Conservation (phyloP, 2,797 vertebrate species). For the Poecilia wingei region DNA sequence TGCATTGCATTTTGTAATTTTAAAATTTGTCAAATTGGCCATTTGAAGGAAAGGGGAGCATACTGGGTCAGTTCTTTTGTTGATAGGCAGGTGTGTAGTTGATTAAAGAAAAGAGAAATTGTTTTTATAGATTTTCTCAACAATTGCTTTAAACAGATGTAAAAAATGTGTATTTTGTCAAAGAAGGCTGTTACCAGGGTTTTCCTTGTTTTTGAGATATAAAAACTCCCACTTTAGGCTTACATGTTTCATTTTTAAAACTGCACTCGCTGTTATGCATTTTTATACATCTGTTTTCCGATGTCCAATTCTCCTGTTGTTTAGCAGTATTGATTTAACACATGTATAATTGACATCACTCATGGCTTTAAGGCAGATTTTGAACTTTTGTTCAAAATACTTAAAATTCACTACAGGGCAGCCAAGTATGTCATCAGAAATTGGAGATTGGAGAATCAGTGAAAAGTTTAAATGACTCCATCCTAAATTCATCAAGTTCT, state of each 20-base stretch:
- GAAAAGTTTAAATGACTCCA: background rate
- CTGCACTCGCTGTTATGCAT: background rate
- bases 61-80: background rate
- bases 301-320: background rate
- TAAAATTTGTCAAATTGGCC: background rate
- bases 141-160: background rate
- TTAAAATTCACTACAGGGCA: background rate
- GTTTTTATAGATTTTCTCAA: background rate
- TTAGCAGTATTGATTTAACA: background rate
- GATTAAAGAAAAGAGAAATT: background rate
- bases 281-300: background rate
- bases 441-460: background rate
- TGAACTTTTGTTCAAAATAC: background rate
- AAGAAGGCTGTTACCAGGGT: background rate
- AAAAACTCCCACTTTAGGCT: background rate
- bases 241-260: background rate
- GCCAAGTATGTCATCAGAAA: background rate
- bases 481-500: background rate
- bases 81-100: background rate
- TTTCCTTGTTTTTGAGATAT: background rate
- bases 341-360: background rate
- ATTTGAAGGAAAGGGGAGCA: background rate
- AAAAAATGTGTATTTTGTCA: background rate
- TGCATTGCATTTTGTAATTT: background rate
- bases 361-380: background rate